Base-by-base conservation (phyloP, 2,888 invertebrate genomes). In the Smittia aterrima region DNA sequence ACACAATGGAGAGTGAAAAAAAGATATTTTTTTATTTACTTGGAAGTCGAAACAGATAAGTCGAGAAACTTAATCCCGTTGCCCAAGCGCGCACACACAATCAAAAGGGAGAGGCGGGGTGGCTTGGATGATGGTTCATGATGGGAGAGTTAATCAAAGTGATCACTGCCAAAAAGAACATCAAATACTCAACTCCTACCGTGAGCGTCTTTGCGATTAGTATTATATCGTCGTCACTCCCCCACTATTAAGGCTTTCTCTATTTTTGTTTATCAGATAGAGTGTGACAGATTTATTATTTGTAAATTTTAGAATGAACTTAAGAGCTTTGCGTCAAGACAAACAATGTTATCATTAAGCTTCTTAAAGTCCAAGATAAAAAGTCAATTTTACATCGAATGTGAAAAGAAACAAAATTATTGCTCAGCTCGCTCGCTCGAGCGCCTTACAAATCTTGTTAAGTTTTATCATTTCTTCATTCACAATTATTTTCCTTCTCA, bases 161-260 rank as follows among this genome's bases (percentile, higher is more conserved):
- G 32, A 32, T 32, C 32, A 32, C 32, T 32, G 32, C 32, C 32
- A 32, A 32, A n/a, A 32, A 32, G 32, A 32, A 32, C 32, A 6
- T 32, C 32, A 32, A 32, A 3, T 3, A 6, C 32, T 32, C 32
- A 32, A 32, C 32, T 32, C 32, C 32, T 32, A 32, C 32, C 32
- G 32, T 32, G 32, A 32, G 32, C 32, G 32, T 32, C n/a, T 32
- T 32, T 32, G 32, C 32, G 32, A 32, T 32, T 32, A 32, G 3
- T n/a, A n/a, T 32, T 9, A 32, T 32, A 32, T 32, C 32, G 32
- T 32, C 32, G 32, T 32, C 32, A 32, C 47, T n/a, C 16, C 47
- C 47, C 47, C 47, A 47, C 47, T 47, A 47, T 47, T 47, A 47
- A 47, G 47, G 47, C 47, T 47, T 47, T 47, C 47, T 47, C n/a